Conservation (phyloP, 2,113 vertebrate species). For the Nanorana parkeri region DNA sequence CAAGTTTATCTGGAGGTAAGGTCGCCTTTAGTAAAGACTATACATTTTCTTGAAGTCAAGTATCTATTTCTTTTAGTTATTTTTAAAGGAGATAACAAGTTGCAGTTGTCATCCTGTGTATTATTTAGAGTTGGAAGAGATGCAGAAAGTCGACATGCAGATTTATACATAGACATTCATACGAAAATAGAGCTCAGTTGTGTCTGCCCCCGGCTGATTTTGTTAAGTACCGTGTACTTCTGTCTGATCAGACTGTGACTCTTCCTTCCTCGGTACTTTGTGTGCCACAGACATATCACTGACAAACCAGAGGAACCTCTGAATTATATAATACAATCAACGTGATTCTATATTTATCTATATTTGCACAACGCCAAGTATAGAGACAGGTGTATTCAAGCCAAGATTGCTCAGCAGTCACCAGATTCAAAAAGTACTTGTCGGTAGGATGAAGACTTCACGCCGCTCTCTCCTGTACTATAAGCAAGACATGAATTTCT, state of each 20-base stretch:
- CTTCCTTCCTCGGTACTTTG: neutral
- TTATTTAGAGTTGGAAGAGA: neutral
- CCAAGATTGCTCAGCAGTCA: conserved; percentile 30
- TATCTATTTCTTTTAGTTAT: neutral
- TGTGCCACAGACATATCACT: conserved; percentile 13
- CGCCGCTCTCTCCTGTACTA: neutral
- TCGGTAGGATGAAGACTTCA: conserved; percentile 10
- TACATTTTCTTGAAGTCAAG: too few species aligned
- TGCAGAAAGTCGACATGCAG: neutral
- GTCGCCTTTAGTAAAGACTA: too few species aligned
- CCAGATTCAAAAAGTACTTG: neutral
- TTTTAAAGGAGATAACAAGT: neutral
- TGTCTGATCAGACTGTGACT: conserved; percentile 5
- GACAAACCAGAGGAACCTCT: conserved; percentile 16
- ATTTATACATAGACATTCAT: neutral
- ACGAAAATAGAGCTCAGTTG: neutral
- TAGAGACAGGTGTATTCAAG: conserved; percentile 16
- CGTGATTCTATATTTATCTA: conserved; percentile 13
- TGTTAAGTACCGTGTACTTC: conserved; percentile 33
- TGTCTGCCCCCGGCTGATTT: conserved; percentile 23
- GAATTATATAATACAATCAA: conserved; percentile 33
- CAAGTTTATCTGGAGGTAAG: too few species aligned
- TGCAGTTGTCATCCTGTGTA: conserved; percentile 12
- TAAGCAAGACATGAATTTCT: conserved; percentile 20
- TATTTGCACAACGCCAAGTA: neutral